Percentiles rank a stretch among this genome's conserved stretches.
These are phyloP conservation scores for Ecdyonurus torrentis DNA, from an alignment of 2,888 invertebrate species.

Conservation along the genomic window DNA sequence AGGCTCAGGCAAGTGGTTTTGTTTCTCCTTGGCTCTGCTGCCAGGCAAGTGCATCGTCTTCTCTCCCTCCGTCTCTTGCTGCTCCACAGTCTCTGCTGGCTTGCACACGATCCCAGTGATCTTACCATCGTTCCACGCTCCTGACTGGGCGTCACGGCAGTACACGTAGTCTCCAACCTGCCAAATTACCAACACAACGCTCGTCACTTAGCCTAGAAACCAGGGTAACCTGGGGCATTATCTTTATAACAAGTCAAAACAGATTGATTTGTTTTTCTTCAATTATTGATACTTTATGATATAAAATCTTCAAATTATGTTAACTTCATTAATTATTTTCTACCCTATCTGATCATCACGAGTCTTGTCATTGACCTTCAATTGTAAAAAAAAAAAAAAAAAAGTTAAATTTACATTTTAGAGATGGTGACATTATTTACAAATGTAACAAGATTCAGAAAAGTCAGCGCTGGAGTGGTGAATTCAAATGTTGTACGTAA, in stretches of 20 bases:
- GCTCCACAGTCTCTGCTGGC: conserved; percentile 10
- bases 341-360: too few relatives aligned
- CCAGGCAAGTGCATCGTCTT: conserved; percentile 24
- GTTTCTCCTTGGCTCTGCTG: background rate
- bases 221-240: background rate
- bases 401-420: too few relatives aligned
- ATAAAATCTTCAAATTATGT: too few relatives aligned
- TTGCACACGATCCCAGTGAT: conserved; percentile 35
- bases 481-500: too few relatives aligned
- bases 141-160: conserved; percentile 38
- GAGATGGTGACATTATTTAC: too few relatives aligned
- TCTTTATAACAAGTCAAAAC: background rate
- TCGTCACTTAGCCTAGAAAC: background rate
- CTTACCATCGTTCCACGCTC: conserved; percentile 59
- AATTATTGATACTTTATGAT: too few relatives aligned
- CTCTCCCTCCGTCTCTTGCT: conserved; percentile 10
- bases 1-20: background rate
- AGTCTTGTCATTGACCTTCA: too few relatives aligned
- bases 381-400: too few relatives aligned
- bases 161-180: conserved; percentile 48
- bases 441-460: too few relatives aligned
- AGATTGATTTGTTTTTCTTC: too few relatives aligned
- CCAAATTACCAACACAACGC: background rate
- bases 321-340: too few relatives aligned
- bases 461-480: too few relatives aligned